Evolutionary conservation across 2,113 vertebrate genomes (phyloP).

Genomic region (Myiozetetes cayanensis): DNA sequence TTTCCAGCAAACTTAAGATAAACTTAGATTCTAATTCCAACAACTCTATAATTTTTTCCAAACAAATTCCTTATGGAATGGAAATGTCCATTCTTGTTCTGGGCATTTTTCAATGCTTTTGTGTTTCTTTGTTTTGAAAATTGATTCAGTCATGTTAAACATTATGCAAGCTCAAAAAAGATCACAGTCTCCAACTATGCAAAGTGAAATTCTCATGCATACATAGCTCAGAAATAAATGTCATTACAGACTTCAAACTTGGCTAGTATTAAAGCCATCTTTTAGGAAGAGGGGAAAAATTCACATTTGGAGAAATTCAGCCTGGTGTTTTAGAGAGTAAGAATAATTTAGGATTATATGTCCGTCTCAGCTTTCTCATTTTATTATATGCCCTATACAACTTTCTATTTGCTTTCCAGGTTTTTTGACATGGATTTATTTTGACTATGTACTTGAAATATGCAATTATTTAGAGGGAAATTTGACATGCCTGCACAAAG

Average conservation of each 20-base stretch:
- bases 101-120: conserved; percentile 24
- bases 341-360: conserved; percentile 8
- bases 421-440: background rate
- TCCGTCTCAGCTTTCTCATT: conserved; percentile 30
- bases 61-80: conserved; percentile 55
- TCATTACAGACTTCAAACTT: conserved; percentile 43
- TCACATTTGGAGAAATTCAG: conserved; percentile 21
- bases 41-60: conserved; percentile 52
- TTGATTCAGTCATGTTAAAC: conserved; percentile 42
- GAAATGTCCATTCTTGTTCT: conserved; percentile 30
- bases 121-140: conserved; percentile 52
- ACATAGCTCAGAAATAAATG: conserved; percentile 39
- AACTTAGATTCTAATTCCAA: conserved; percentile 58
- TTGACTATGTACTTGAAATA: background rate
- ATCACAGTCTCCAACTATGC: conserved; percentile 8
- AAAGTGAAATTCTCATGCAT: conserved; percentile 29
- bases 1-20: conserved; percentile 55
- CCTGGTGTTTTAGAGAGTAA: background rate
- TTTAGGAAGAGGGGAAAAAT: background rate
- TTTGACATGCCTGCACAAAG: background rate
- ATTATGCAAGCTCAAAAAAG: conserved; percentile 33
- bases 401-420: background rate
- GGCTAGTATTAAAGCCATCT: conserved; percentile 45
- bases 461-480: background rate
- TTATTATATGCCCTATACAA: background rate